Base-by-base conservation (phyloP, 2,797 vertebrate species). In the Lophotriccus pileatus region DNA sequence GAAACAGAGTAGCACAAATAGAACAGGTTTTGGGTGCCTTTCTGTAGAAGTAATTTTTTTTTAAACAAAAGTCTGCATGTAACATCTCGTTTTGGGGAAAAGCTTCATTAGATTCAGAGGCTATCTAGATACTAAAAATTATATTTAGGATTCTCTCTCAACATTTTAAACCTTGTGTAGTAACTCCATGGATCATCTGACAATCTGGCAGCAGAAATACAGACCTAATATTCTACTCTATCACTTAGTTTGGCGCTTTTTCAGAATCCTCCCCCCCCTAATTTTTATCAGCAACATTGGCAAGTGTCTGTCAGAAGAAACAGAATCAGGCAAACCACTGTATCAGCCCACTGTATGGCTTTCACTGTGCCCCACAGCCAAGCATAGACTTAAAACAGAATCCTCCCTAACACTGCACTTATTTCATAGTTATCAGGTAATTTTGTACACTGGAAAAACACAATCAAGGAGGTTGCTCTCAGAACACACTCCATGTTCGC, bases 1-100 rank as follows among this genome's bases (percentile, higher is more conserved):
- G 96, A 94, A 93, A 95, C 90, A 69, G 87, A 53, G 58, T 28
- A 93, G 62, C 43, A 58, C 13, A 34, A 89, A 84, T 78, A 88
- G 82, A 22, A 58, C 39, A 81, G 76, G 30, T 36, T 91, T 90
- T 69, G 20, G 66, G 58, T 44, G 73, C 69, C 43, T 84, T 93
- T 84, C 83, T 83, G 60, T 25, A 93, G 49, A 60, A 94, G 21
- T 64, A 91, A 89, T 80, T 52, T n/a, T 56, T n/a, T 59, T 82
- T 84, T 74, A 28, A 83, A 68, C 18, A 53, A 12, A 81, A 67
- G n/a, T 72, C 68, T 84, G 68, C 50, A 68, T 75, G 28, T 72
- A 91, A 64, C 37, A 63, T 32, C 46, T 62, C 43, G 28, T 86
- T 89, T 91, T 47, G 49, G 12, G 60, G n/a, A 86, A 94, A 85